These are phyloP conservation scores for Lepisosteus osseus DNA, from an alignment of 2,113 vertebrate genomes.

Conservation along the genomic window DNA sequence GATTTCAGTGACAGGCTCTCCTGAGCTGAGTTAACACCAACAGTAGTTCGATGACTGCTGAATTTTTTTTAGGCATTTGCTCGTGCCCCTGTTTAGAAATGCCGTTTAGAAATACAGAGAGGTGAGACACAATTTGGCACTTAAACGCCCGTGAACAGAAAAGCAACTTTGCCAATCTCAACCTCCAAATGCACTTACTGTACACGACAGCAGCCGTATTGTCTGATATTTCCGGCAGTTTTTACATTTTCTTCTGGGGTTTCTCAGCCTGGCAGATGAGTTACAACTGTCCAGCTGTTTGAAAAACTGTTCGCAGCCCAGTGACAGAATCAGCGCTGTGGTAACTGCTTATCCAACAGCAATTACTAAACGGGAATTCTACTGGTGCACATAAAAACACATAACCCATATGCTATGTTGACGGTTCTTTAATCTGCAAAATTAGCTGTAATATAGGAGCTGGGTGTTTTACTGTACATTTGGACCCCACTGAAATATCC, in stretches of 20 bases:
- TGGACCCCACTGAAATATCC: conserved; percentile 16
- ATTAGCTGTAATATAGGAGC: neutral
- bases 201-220: too few species aligned
- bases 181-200: too few species aligned
- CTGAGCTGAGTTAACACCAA: too few species aligned
- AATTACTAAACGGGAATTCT: conserved; percentile 24
- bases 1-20: too few species aligned
- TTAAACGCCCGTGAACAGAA: too few species aligned
- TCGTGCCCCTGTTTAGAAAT: too few species aligned
- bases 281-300: conserved; percentile 16
- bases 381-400: conserved; percentile 25
- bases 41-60: too few species aligned
- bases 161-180: too few species aligned
- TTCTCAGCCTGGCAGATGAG: conserved; percentile 7
- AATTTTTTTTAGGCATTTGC: too few species aligned
- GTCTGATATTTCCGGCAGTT: too few species aligned
- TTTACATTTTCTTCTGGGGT: neutral
- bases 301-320: conserved; percentile 19
- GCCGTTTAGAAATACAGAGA: too few species aligned
- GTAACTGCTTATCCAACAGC: conserved; percentile 20
- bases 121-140: too few species aligned
- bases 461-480: conserved; percentile 16
- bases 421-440: neutral
- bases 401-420: conserved; percentile 7
- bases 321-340: conserved; percentile 40